Percentiles rank a stretch among this genome's conserved stretches.
phyloP scores from a whole-genome alignment of 2,888 invertebrate genomes.

The Carterocephalus palaemon region DNA sequence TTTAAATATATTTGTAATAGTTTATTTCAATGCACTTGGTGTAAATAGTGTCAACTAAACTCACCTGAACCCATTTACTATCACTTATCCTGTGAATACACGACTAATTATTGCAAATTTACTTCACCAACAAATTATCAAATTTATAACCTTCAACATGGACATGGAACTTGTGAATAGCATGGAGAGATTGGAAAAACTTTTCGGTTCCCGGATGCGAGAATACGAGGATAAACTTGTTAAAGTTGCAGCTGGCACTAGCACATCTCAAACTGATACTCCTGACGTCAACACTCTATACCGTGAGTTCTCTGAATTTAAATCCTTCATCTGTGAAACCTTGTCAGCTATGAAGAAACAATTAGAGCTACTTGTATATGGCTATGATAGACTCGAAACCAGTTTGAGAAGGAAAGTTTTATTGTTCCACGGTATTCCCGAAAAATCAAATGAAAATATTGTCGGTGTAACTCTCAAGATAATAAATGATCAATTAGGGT shows the following conservation, averaged over 20 bases:
- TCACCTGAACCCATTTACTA: no score
- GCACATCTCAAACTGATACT: neutral
- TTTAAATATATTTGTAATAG: no score
- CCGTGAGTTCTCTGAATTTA: constrained; percentile 2
- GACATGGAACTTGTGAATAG: neutral
- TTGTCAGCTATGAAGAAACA: neutral
- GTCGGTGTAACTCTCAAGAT: neutral
- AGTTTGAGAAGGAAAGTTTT: neutral
- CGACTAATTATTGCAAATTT: no score
- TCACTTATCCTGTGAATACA: no score
- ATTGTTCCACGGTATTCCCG: neutral
- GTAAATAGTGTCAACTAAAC: no score
- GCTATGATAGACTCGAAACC: neutral
- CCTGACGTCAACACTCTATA: neutral
- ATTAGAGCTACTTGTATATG: neutral
- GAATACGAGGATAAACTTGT: constrained; percentile 1
- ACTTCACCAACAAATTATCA: no score
- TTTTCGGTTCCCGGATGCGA: neutral
- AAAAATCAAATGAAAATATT: neutral
- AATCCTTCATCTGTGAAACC: neutral
- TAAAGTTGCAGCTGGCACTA: neutral
- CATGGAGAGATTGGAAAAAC: neutral
- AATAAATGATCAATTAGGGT: neutral
- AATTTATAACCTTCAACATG: neutral
- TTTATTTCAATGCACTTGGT: no score